Evolutionary conservation across 2,113 vertebrate species (phyloP), one percentile per base, ranked within the genome.

Genomic region (Neoarius graeffei): DNA sequence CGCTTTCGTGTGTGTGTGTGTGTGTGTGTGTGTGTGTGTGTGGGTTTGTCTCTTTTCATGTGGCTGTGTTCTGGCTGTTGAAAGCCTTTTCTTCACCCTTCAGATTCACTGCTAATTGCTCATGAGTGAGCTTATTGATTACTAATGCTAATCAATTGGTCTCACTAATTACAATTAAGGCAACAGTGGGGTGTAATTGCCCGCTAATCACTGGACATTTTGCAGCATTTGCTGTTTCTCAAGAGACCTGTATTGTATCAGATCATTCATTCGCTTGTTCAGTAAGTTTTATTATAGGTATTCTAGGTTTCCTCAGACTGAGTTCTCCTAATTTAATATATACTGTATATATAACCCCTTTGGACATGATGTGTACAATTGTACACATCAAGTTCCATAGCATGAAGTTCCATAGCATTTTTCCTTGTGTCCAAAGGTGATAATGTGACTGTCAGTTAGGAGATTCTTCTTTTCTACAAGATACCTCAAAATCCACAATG

Each of bases 51-150:
- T 73, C 52, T 82, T 23, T 87, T 87, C 35, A 60, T n/a, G 35
- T 48, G 57, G 30, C 23, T 88, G 23, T 50, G 27, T 50, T 50
- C 54, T 50, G 23, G 42, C 57, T 50, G 30, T 52, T 79, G 19
- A 52, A 77, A 81, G 30, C 27, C 59, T 13, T 74, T 79, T 87
- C 81, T 76, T 81, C 60, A 42, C 48, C 52, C 60, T 77, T 62
- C 84, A 79, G 85, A 87, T 50, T 69, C 83, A 23, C 42, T 57
- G 19, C 64, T 93, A 94, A 95, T 95, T 93, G 93, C 90, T 89
- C 85, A 52, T 92, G 86, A 94, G 94, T 93, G 86, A 91, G 81
- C 57, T 87, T 91, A 95, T 95, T 94, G 95, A 96, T 96, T 93
- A 93, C 86, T 86, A 87, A 92, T 88, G 91, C 90, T 71, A 89